Base-by-base conservation (phyloP, 23 tunicate species). In the Diplosoma virens region DNA sequence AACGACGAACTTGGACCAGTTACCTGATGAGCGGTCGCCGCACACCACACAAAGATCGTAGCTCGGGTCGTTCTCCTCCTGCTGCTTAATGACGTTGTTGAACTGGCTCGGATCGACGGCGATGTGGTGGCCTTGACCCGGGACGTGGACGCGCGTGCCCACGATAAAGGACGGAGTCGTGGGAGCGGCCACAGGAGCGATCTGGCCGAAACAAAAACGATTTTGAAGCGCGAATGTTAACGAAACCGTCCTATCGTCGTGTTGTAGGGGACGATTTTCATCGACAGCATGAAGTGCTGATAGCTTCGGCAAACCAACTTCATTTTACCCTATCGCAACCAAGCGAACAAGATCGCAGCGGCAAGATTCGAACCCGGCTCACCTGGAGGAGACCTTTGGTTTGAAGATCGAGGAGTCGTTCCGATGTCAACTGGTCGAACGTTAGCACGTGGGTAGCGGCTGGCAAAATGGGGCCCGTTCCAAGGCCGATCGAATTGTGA, bases 21-120 rank as follows among this genome's bases (percentile, higher is more conserved):
- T 36, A 89, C 96, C 96, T 45, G 96, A 89, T 4, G 96, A 84
- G 52, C 84, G 77, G 71, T 89, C 96, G 22, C 96, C 96, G 54
- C 96, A 89, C 73, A 89, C 96, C 4, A 82, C 96, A 71, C 96
- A 89, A 20, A 71, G 54, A 26, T 89, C 96, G 29, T 77, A 0
- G 41, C 32, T 29, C 29, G n/a, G 9, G 66, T 47, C 14, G 68
- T 68, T 37, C 66, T 60, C 41, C 30, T 30, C 37, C 41, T 26
- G 1, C 30, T 66, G 11, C 11, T 27, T 6, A 7, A 61, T 7
- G 21, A 7, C 35, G 18, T n/a, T 61, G 63, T 7, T 27, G 35
- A 27, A 61, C 17, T 9, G 50, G 50, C 50, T 14, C 11, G 82
- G 69, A 34, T 71, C 92, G 7, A 79, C 50, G 22, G 88, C 80